Evolutionary conservation across 2,888 invertebrate species (phyloP).

Genomic region (Microplitis deprimator): DNA sequence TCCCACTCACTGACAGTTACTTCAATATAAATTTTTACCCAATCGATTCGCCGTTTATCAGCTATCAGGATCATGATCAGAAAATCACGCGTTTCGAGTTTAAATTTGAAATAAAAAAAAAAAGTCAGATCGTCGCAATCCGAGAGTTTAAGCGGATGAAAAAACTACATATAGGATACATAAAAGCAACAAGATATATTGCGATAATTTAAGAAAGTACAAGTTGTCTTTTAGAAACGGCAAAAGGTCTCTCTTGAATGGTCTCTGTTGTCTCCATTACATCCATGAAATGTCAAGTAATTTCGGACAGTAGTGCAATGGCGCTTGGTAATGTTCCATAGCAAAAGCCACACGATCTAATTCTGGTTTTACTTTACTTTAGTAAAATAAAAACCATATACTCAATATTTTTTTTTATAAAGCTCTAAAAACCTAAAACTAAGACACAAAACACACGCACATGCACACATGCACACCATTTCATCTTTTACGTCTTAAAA

Average conservation of each 20-base stretch:
- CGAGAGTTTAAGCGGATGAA: not conserved
- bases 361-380: conserved; percentile 42
- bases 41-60: conserved; percentile 15
- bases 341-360: conserved; percentile 50
- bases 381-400: conserved; percentile 18
- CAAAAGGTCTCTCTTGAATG: conserved; percentile 45
- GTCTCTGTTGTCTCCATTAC: conserved; percentile 49
- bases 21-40: conserved; percentile 2
- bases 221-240: conserved; percentile 52
- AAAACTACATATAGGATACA: not conserved
- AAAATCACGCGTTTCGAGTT: not conserved
- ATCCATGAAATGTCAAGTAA: conserved; percentile 50
- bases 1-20: not conserved
- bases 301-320: conserved; percentile 42
- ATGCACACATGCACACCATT: not conserved
- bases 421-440: not conserved
- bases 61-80: not conserved
- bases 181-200: conserved; percentile 22
- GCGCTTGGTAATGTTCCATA: conserved; percentile 38
- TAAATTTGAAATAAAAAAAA: not conserved
- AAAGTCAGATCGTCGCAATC: too few species aligned
- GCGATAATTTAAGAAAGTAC: conserved; percentile 50
- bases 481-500: conserved; percentile 13
- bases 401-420: not conserved
- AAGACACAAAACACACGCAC: not conserved